These are phyloP conservation scores for Halichoeres trimaculatus DNA, from an alignment of 2,113 vertebrate genomes.

Conservation along the genomic window DNA sequence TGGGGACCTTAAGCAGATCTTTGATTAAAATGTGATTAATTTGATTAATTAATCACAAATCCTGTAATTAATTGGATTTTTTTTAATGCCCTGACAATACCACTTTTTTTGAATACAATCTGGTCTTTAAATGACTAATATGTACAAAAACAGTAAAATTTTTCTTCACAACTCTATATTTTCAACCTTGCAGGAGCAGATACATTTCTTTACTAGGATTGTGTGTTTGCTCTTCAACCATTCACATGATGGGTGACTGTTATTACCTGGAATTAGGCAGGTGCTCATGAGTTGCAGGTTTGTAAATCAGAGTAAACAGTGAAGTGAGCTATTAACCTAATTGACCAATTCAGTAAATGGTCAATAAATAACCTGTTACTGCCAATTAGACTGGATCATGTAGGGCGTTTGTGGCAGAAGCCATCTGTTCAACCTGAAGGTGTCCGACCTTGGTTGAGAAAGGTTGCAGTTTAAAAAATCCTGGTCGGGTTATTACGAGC, in stretches of 20 bases:
- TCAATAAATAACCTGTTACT: slow-evolving; percentile 75
- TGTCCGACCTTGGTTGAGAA: slow-evolving; percentile 65
- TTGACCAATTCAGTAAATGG: slow-evolving; percentile 72
- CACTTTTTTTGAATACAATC: too few relatives aligned
- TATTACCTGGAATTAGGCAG: slow-evolving; percentile 58
- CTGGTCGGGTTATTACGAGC: slow-evolving; percentile 4
- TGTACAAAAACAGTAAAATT: background rate
- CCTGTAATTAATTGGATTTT: too few relatives aligned
- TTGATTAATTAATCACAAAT: too few relatives aligned
- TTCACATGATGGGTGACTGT: slow-evolving; percentile 43
- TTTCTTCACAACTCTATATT: background rate
- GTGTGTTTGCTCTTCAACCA: slow-evolving; percentile 31
- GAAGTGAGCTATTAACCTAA: slow-evolving; percentile 70
- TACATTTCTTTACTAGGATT: background rate
- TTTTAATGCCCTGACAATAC: too few relatives aligned
- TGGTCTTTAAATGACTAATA: background rate
- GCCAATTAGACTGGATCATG: slow-evolving; percentile 69
- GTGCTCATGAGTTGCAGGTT: slow-evolving; percentile 55
- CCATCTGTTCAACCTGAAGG: slow-evolving; percentile 71
- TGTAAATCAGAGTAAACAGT: slow-evolving; percentile 63
- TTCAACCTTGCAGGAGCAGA: background rate
- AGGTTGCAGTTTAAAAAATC: slow-evolving; percentile 36
- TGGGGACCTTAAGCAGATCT: too few relatives aligned
- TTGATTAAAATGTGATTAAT: too few relatives aligned
- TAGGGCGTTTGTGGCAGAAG: slow-evolving; percentile 50